phyloP scores from a whole-genome alignment of 2,797 vertebrate species.

The Gymnothorax javanicus region DNA sequence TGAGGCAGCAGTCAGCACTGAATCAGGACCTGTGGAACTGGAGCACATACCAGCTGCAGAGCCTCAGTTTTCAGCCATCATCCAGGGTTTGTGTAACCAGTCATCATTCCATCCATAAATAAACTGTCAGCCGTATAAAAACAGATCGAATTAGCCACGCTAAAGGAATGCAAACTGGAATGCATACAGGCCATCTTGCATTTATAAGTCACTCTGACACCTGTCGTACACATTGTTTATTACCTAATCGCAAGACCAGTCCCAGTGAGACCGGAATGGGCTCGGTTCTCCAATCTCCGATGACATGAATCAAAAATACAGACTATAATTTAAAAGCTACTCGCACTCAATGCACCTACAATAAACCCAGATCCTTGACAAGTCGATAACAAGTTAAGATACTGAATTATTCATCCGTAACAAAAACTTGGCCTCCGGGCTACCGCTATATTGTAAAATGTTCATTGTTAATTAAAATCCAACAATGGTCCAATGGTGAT shows the following conservation, averaged over 20 bases:
- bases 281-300: not conserved
- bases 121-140: conserved; percentile 67
- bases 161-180: conserved; percentile 52
- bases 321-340: not conserved
- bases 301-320: not conserved
- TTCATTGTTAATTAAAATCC: not conserved
- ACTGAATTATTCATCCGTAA: not conserved
- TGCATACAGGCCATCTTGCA: conserved; percentile 49
- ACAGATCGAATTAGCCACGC: conserved; percentile 63
- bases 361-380: not conserved
- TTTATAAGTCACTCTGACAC: conserved; percentile 59
- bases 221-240: conserved; percentile 59
- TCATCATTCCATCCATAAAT: conserved; percentile 66
- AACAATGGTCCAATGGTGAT: not conserved
- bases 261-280: conserved; percentile 27
- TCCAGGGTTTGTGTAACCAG: conserved; percentile 41
- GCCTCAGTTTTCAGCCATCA: conserved; percentile 37
- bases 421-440: not conserved
- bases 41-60: conserved; percentile 27
- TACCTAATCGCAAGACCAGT: conserved; percentile 49
- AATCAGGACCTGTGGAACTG: conserved; percentile 24
- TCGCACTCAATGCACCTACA: no score
- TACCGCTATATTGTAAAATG: not conserved
- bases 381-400: not conserved
- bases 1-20: conserved; percentile 30